These are phyloP conservation scores for Pao palembangensis DNA, from an alignment of 2,113 vertebrate genomes.

Conservation along the genomic window DNA sequence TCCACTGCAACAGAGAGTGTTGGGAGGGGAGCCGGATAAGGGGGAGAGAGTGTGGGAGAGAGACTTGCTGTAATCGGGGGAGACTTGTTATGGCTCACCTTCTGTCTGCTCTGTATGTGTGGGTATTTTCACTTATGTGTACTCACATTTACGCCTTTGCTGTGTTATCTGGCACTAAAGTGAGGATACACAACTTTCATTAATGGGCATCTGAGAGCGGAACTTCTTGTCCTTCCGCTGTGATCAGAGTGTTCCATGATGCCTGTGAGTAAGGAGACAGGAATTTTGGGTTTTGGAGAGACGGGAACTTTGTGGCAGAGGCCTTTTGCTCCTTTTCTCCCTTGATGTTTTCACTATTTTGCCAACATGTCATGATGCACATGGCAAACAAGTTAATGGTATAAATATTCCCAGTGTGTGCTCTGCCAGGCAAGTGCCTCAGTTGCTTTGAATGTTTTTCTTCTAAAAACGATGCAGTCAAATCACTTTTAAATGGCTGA, in stretches of 20 bases:
- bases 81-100: conserved; percentile 57
- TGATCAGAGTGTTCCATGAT: conserved; percentile 27
- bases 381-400: conserved; percentile 54
- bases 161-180: conserved; percentile 21
- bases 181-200: conserved; percentile 41
- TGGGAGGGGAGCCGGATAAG: conserved; percentile 16
- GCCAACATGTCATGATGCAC: conserved; percentile 25
- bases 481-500: not conserved
- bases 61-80: conserved; percentile 47
- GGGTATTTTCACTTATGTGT: conserved; percentile 28
- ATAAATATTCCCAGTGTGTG: conserved; percentile 38
- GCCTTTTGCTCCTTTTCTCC: conserved; percentile 18
- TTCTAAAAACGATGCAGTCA: not conserved
- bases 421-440: conserved; percentile 15
- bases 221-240: conserved; percentile 13
- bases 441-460: not conserved
- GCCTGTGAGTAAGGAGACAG: conserved; percentile 21
- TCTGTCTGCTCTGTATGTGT: conserved; percentile 37
- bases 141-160: conserved; percentile 37
- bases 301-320: not conserved
- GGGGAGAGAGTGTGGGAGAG: not conserved
- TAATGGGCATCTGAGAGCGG: conserved; percentile 43
- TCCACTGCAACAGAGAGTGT: conserved; percentile 41
- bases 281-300: conserved; percentile 3
- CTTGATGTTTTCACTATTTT: conserved; percentile 17